phyloP scores from a whole-genome alignment of 2,113 vertebrate species.

The Solea solea region DNA sequence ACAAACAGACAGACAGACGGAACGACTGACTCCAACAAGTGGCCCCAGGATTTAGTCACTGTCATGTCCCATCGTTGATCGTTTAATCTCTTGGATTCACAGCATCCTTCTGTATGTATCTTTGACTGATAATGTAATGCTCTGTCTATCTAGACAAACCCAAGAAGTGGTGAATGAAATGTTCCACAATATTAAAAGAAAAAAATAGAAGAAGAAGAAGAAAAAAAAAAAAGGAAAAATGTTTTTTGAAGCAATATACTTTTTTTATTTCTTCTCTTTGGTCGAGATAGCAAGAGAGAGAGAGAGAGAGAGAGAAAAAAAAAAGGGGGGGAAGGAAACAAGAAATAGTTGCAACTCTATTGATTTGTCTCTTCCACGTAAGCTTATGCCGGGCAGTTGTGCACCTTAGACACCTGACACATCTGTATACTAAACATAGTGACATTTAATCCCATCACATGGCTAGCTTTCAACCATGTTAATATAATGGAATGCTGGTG shows the following conservation, averaged over 20 bases:
- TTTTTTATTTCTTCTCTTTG: conserved; percentile 77
- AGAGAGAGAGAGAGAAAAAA: conserved; percentile 31
- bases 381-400: conserved; percentile 64
- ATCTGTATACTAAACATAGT: conserved; percentile 72
- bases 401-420: conserved; percentile 73
- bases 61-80: conserved; percentile 70
- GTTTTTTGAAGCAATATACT: conserved; percentile 82
- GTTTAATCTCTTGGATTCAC: conserved; percentile 77
- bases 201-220: conserved; percentile 47
- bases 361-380: conserved; percentile 65
- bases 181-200: conserved; percentile 73
- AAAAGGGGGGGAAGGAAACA: conserved; percentile 59
- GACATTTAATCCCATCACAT: conserved; percentile 71
- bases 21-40: conserved; percentile 52
- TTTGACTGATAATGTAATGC: conserved; percentile 77
- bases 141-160: conserved; percentile 73
- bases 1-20: conserved; percentile 8
- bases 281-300: conserved; percentile 20
- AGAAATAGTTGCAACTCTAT: conserved; percentile 59
- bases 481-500: conserved; percentile 77
- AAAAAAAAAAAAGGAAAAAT: conserved; percentile 22
- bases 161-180: conserved; percentile 71
- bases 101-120: conserved; percentile 76
- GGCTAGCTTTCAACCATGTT: conserved; percentile 68
- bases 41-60: conserved; percentile 69